Evolutionary conservation across 1,140 invertebrate species (phyloP).

Genomic region (Forficula auricularia): DNA sequence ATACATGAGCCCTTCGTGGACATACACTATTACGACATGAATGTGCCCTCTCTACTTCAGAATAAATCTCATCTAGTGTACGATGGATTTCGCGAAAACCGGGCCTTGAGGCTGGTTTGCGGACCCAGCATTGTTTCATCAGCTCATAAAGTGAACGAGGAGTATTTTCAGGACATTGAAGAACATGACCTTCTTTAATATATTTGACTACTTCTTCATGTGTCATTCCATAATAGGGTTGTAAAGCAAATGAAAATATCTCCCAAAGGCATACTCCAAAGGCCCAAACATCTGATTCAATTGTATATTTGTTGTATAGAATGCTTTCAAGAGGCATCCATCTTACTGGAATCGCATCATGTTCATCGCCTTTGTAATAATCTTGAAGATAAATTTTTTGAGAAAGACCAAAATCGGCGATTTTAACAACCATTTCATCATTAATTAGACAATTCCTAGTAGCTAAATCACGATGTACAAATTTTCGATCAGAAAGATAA

Average conservation of each 20-base stretch:
- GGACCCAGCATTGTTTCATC: slow-evolving; percentile 86
- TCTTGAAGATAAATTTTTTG: slow-evolving; percentile 84
- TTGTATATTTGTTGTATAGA: slow-evolving; percentile 81
- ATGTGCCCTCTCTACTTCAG: slow-evolving; percentile 28
- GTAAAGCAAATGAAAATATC: slow-evolving; percentile 82
- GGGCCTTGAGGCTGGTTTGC: slow-evolving; percentile 63
- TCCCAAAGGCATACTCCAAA: slow-evolving; percentile 88
- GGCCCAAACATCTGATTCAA: slow-evolving; percentile 87
- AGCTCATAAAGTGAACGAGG: slow-evolving; percentile 78
- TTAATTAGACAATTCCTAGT: slow-evolving; percentile 91
- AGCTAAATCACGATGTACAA: slow-evolving; percentile 88
- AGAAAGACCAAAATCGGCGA: slow-evolving; percentile 86
- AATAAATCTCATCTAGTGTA: slow-evolving; percentile 43
- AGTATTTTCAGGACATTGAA: slow-evolving; percentile 75
- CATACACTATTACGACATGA: slow-evolving; percentile 2
- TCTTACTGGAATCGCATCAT: slow-evolving; percentile 81
- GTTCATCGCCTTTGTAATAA: slow-evolving; percentile 82
- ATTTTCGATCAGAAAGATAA: slow-evolving; percentile 84
- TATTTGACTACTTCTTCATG: slow-evolving; percentile 88
- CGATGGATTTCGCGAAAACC: slow-evolving; percentile 60
- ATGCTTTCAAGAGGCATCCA: slow-evolving; percentile 95
- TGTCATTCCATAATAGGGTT: slow-evolving; percentile 87
- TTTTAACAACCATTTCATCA: slow-evolving; percentile 86
- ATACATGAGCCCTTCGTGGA: slow-evolving; percentile 9
- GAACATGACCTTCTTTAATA: slow-evolving; percentile 75